Base-by-base conservation (phyloP, 2,888 invertebrate species). In the Lepetodrilus schrolli region DNA sequence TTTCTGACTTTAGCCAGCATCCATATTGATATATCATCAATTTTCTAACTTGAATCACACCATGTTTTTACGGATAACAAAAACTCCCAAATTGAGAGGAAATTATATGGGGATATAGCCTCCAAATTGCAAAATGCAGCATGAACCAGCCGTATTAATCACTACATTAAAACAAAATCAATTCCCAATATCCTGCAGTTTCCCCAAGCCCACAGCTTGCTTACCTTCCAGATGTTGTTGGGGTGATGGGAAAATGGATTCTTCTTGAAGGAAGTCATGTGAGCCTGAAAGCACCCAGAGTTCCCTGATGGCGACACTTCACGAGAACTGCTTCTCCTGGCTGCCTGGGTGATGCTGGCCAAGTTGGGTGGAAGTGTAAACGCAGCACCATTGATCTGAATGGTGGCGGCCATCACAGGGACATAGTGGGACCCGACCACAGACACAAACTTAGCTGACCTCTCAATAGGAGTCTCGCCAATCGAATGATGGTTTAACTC, bases 331-430 rank as follows among this genome's bases (percentile, higher is more conserved):
- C 5, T 17, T n/a, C n/a, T 34, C 20, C 30, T 23, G 20, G 21
- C n/a, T n/a, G 43, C 26, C 10, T 58, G 38, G 17, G 13, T 17
- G 8, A 76, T 48, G n/a, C 37, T 37, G 20, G 65, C 75, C 70
- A 88, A 76, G 37, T 81, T 78, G 48, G 73, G 68, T 43, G 88
- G 86, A 43, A 88, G 80, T n/a, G 76, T 72, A 75, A 87, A 86
- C 43, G 73, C 79, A 23, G 83, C 80, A 20, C 82, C 72, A 50
- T 81, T 77, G 47, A 84, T 83, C 34, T 72, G 72, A 13, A 85
- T 47, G 5, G 75, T 70, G 8, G 79, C 71, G 7, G 50, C 58
- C 4, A 75, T 26, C 34, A 73, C 72, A 10, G 80, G 69, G 17
- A 74, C 75, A 71, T 83, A 85, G 23, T 81, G 80, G 8, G 82